Evolutionary conservation across 2,113 vertebrate species (phyloP).

Genomic region (Todiramphus chloris): DNA sequence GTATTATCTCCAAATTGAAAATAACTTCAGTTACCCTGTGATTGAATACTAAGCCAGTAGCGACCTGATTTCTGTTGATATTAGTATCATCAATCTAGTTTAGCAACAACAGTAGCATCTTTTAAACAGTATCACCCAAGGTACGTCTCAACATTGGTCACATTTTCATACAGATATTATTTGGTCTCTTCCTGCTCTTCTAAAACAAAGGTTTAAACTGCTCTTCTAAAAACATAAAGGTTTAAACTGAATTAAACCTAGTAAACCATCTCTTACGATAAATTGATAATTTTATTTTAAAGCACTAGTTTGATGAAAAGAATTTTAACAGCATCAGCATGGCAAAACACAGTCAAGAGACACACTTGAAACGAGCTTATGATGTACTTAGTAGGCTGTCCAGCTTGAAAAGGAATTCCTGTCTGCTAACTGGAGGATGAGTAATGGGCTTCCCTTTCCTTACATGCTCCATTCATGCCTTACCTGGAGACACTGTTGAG

Average conservation of each 20-base stretch:
- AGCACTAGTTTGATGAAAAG: not conserved
- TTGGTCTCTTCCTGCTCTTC: not conserved
- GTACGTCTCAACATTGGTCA: not conserved
- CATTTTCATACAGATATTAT: not conserved
- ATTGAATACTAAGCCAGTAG: not conserved
- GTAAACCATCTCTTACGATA: not conserved
- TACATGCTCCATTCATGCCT: not conserved
- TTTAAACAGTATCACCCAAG: not conserved
- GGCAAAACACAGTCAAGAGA: not conserved
- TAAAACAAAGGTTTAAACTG: not conserved
- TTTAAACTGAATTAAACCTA: not conserved
- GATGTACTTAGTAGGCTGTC: not conserved
- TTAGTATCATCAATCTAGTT: not conserved
- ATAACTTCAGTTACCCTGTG: not conserved
- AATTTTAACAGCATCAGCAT: not conserved
- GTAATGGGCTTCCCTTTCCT: not conserved
- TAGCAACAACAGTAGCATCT: not conserved
- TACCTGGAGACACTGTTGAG: not conserved
- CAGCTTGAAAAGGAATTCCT: not conserved
- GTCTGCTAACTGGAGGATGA: not conserved
- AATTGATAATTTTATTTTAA: not conserved
- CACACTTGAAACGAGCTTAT: not conserved
- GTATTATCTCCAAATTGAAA: not conserved
- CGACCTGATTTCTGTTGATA: not conserved
- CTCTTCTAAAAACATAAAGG: not conserved